A percentile compares a stretch with the other conserved stretches of the same genome.
Evolutionary conservation across 2,888 invertebrate genomes (phyloP).

Genomic region (Cantharis flavilabris): DNA sequence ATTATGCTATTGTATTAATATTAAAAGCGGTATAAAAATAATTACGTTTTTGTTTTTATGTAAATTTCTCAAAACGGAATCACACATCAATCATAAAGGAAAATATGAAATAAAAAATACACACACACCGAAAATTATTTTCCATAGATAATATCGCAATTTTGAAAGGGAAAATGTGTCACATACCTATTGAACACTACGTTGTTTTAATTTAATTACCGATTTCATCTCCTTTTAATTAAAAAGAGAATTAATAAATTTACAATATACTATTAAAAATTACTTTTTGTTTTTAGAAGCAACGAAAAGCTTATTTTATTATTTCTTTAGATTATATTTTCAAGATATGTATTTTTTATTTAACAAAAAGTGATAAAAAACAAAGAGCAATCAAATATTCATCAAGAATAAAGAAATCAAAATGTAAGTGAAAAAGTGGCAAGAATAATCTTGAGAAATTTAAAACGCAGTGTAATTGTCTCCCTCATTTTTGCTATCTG

Average conservation of each 20-base stretch:
- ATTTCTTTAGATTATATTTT: not conserved
- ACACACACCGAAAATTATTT: not conserved
- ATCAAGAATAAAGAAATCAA: conserved; percentile 28
- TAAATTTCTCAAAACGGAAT: not conserved
- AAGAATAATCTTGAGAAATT: conserved; percentile 18
- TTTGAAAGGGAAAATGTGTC: not conserved
- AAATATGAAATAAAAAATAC: not conserved
- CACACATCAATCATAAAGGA: not conserved
- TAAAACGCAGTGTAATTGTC: conserved; percentile 24
- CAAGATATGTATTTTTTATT: not conserved
- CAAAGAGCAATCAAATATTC: conserved; percentile 25
- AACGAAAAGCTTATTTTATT: not conserved
- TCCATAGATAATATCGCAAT: not conserved
- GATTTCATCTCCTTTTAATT: not conserved
- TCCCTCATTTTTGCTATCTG: conserved; percentile 28
- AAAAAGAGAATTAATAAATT: not conserved
- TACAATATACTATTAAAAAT: no score
- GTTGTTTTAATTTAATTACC: not conserved
- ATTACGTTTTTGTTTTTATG: not conserved
- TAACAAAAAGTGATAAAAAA: conserved; percentile 2
- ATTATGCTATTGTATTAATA: not conserved
- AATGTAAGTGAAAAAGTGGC: conserved; percentile 11
- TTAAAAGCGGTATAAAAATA: not conserved
- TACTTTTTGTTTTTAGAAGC: not conserved
- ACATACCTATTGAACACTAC: not conserved